phyloP scores from a whole-genome alignment of 2,113 vertebrate genomes.

The Ramphastos sulfuratus region DNA sequence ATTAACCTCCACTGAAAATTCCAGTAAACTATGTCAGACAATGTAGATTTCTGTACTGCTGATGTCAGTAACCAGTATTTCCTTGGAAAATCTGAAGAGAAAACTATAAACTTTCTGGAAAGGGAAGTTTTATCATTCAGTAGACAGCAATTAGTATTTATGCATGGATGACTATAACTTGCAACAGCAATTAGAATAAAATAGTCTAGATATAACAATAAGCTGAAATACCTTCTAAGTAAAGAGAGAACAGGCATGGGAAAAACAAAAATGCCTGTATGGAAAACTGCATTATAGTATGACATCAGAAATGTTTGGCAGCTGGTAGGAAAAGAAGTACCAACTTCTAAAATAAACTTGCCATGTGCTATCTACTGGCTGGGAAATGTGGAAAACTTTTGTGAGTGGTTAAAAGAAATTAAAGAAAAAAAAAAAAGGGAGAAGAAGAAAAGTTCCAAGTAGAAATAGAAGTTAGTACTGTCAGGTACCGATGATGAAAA shows the following conservation, averaged over 20 bases:
- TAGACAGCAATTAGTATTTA: background rate
- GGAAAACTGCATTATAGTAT: background rate
- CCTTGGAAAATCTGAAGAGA: background rate
- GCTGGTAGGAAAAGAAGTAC: background rate
- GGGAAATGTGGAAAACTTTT: background rate
- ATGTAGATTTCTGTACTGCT: background rate
- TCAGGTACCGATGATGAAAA: background rate
- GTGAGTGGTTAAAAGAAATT: background rate
- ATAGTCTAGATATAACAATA: background rate
- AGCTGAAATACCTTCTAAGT: background rate
- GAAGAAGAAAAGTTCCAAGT: background rate
- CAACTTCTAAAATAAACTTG: background rate
- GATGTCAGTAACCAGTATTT: background rate
- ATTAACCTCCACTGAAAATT: slow-evolving; percentile 20
- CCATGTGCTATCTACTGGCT: background rate
- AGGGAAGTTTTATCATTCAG: background rate
- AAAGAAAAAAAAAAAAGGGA: background rate
- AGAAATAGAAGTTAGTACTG: background rate
- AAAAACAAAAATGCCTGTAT: background rate
- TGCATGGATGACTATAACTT: background rate
- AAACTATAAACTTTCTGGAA: background rate
- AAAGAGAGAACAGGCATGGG: background rate
- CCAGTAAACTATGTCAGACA: background rate
- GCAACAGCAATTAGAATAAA: background rate
- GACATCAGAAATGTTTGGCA: background rate